A percentile compares a stretch with the other conserved stretches of the same genome.
These are phyloP conservation scores for Ammodramus savannarum DNA, from an alignment of 2,113 vertebrate species.

Conservation along the genomic window DNA sequence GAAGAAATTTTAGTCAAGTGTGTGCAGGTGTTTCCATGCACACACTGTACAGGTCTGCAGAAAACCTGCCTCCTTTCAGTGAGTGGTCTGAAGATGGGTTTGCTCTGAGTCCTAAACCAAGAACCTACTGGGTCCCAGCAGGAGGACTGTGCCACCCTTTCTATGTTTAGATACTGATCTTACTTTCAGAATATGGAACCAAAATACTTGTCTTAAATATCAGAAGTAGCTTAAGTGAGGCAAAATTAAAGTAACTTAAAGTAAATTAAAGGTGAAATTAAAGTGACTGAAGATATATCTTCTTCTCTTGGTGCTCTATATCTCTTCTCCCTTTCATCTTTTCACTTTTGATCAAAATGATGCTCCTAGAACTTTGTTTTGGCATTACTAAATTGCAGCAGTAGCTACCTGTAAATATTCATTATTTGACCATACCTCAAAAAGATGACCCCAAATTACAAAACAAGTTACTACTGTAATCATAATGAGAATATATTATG, in stretches of 20 bases:
- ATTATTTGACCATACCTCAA: neutral
- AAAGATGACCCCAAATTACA: neutral
- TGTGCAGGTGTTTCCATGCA: neutral
- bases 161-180: neutral
- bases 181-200: neutral
- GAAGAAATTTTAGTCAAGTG: neutral
- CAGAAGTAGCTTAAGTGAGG: neutral
- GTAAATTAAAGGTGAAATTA: neutral
- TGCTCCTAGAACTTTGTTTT: neutral
- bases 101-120: neutral
- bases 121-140: neutral
- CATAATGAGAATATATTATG: neutral
- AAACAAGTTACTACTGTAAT: neutral
- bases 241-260: neutral
- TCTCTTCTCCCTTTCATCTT: neutral
- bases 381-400: neutral
- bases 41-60: neutral
- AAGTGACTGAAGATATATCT: neutral
- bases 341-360: neutral
- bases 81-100: neutral
- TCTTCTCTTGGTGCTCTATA: accelerated
- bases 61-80: neutral
- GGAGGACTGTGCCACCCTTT: neutral
- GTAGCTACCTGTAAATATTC: neutral
- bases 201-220: neutral